A percentile compares a stretch with the other conserved stretches of the same genome.
Evolutionary conservation across 2,797 vertebrate species (phyloP).

Genomic region (Miichthys miiuy): DNA sequence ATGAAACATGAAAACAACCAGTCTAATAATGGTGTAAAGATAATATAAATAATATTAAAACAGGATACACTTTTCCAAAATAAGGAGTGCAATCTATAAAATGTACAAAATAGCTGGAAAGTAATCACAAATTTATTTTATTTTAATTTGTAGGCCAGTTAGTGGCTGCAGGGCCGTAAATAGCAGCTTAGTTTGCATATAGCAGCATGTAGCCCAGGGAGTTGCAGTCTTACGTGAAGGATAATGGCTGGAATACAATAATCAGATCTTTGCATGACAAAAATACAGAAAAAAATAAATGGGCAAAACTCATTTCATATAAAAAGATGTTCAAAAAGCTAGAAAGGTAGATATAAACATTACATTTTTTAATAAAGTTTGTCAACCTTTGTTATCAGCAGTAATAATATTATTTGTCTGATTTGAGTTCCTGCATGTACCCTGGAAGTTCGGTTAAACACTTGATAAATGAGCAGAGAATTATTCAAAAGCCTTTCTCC

Average conservation of each 20-base stretch:
- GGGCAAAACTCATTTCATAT: background rate
- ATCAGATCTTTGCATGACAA: background rate
- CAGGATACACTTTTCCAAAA: background rate
- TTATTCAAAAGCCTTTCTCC: slow-evolving; percentile 29
- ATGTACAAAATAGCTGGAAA: background rate
- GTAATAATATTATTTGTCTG: background rate
- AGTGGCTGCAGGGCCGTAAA: background rate
- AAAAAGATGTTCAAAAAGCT: background rate
- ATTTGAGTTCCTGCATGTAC: background rate
- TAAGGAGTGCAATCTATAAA: background rate
- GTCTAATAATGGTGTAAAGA: background rate
- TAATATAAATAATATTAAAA: background rate
- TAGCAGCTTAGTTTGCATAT: background rate
- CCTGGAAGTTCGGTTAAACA: background rate
- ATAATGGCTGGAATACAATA: background rate
- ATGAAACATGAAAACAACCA: background rate
- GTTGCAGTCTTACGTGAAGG: background rate
- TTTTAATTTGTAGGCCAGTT: background rate
- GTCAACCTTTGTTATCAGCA: background rate
- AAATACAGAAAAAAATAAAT: background rate
- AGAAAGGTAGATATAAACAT: background rate
- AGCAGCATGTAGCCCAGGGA: background rate
- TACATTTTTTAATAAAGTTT: background rate
- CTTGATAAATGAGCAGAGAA: background rate
- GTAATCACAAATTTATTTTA: background rate